phyloP scores from a whole-genome alignment of 1,140 invertebrate genomes.

The Pogonognathellus flavescens region DNA sequence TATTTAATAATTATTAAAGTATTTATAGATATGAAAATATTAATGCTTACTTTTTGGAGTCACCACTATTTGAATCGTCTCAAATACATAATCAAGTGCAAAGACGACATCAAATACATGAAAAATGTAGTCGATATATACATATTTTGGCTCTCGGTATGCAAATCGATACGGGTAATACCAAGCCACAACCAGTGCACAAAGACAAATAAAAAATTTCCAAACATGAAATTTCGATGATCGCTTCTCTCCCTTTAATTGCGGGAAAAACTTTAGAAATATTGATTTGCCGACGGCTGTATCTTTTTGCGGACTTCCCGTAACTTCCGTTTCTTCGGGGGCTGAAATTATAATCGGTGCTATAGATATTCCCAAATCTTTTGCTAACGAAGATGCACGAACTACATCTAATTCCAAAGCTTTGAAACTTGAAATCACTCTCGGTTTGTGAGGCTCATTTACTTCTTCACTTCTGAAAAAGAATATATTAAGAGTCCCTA shows the following conservation, averaged over 20 bases:
- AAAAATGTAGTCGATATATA: slow-evolving; percentile 32
- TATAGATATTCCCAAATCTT: slow-evolving; percentile 55
- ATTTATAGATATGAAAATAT: too few species aligned
- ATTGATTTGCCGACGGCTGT: neutral
- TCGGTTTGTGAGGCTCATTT: neutral
- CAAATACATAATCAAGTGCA: slow-evolving; percentile 50
- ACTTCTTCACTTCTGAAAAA: too few species aligned
- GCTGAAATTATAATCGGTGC: slow-evolving; percentile 57
- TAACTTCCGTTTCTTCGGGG: slow-evolving; percentile 14
- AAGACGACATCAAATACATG: slow-evolving; percentile 61
- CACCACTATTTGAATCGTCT: slow-evolving; percentile 59
- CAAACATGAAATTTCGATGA: neutral
- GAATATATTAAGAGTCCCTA: too few species aligned
- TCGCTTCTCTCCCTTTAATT: neutral
- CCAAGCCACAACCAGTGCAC: slow-evolving; percentile 30
- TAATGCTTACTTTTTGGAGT: slow-evolving; percentile 62
- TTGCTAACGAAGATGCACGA: slow-evolving; percentile 53
- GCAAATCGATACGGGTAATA: slow-evolving; percentile 61
- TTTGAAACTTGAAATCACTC: neutral
- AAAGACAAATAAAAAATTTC: slow-evolving; percentile 51
- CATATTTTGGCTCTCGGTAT: slow-evolving; percentile 24
- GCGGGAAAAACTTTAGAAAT: neutral
- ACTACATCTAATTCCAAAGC: slow-evolving; percentile 59
- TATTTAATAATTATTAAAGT: too few species aligned
- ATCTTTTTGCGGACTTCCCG: neutral